Conservation (phyloP, 2,888 invertebrate species). For the Hecatera dysodea region DNA sequence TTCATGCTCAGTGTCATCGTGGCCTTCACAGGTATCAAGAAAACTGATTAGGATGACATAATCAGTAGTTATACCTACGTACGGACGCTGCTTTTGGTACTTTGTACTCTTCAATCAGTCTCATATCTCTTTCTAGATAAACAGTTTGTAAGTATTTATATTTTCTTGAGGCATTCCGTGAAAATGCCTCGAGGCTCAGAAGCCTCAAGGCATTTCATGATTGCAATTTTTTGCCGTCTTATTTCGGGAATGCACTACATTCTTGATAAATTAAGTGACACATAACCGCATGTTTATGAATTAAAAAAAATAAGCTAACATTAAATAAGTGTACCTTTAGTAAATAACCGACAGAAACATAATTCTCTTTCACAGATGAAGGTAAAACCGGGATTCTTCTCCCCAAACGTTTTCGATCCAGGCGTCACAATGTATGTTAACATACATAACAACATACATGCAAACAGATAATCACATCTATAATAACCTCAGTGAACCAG, state of each 20-base stretch:
- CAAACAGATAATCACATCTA: not conserved
- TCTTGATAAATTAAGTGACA: not conserved
- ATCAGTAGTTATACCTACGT: slow-evolving; percentile 4
- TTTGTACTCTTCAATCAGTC: slow-evolving; percentile 4
- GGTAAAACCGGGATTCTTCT: not conserved
- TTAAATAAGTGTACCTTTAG: not conserved
- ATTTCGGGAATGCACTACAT: not conserved
- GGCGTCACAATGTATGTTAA: not conserved
- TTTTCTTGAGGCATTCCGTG: not conserved
- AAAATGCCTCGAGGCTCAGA: not conserved
- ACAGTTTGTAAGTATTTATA: not conserved
- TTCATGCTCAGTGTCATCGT: slow-evolving; percentile 21
- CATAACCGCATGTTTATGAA: not conserved
- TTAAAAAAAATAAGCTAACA: too few relatives aligned
- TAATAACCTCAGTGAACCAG: slow-evolving; percentile 11
- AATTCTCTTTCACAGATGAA: not conserved
- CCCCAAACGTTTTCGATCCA: too few relatives aligned
- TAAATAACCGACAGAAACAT: not conserved
- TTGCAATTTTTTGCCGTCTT: not conserved
- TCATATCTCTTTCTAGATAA: slow-evolving; percentile 15
- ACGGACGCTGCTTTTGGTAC: not conserved
- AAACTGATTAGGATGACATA: slow-evolving; percentile 45
- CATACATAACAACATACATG: not conserved
- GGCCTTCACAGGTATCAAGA: slow-evolving; percentile 40
- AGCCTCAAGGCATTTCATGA: too few relatives aligned